phyloP scores from a whole-genome alignment of 2,113 vertebrate species.

The Chunga burmeisteri region DNA sequence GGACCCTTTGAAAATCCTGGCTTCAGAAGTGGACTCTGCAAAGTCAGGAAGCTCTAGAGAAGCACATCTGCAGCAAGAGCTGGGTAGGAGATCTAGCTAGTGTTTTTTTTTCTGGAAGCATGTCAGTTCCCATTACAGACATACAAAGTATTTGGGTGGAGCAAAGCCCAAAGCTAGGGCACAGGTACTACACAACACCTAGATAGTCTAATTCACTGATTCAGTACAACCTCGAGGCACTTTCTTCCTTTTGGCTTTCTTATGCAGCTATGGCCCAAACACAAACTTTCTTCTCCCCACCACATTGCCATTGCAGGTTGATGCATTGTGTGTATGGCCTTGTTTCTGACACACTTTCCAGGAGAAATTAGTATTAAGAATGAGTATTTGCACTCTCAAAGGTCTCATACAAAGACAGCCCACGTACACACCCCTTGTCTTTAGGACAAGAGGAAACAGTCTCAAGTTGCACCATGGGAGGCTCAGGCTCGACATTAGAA shows the following conservation, averaged over 20 bases:
- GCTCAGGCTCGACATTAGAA: too few relatives aligned
- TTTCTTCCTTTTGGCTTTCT: not conserved
- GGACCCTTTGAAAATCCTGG: not conserved
- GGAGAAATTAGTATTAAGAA: not conserved
- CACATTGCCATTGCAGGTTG: not conserved
- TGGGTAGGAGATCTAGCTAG: not conserved
- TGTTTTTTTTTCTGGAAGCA: not conserved
- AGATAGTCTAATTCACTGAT: not conserved
- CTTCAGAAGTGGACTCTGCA: not conserved
- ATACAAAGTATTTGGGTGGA: not conserved
- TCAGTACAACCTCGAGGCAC: not conserved
- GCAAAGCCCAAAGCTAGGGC: not conserved
- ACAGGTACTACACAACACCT: not conserved
- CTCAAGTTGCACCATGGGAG: too few relatives aligned
- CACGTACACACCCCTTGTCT: fast-evolving
- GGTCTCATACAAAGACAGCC: not conserved
- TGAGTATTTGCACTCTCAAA: too few relatives aligned
- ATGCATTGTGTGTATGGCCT: not conserved
- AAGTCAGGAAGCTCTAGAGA: not conserved
- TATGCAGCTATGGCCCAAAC: not conserved
- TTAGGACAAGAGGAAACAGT: too few relatives aligned
- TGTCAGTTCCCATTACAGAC: not conserved
- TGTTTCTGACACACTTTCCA: not conserved
- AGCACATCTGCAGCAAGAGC: not conserved
- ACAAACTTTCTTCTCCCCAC: not conserved